Base-by-base conservation (phyloP, 1,140 invertebrate species). In the Orussus abietinus region DNA sequence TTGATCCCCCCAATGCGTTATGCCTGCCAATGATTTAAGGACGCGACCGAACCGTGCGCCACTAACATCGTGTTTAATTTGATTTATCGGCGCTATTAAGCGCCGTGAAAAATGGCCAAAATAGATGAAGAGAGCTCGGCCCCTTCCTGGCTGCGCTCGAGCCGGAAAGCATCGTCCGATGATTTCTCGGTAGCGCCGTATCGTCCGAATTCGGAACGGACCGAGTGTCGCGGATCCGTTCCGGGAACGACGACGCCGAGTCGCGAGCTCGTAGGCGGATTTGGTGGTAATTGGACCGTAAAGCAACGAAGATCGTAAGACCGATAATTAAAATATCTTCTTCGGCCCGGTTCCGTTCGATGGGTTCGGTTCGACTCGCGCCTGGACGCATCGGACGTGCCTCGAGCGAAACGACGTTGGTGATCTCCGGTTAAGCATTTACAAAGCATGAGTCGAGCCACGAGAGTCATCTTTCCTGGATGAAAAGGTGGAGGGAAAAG, bases 1-100 rank as follows among this genome's bases (percentile, higher is more conserved):
- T 72, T 72, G 69, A 72, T 70, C 67, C 67, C 63, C 57, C 51
- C 59, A 65, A 70, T 69, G 65, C 62, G 64, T 64, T 65, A 63
- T 54, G 52, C 53, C 50, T 53, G 47, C 63, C 58, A 52, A 70
- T 70, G 68, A 67, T 67, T 66, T 61, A 65, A 56, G 51, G 53
- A 51, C 52, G 43, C 40, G 45, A 7, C 36, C 36, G 20, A 35
- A 34, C 15, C 15, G 5, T 20, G 21, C 36, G 28, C 38, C 45
- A 50, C 58, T 51, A 57, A 63, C 56, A 62, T 61, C 57, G 49
- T 57, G 54, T 62, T 62, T 56, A 55, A 63, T 59, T 57, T 63
- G 59, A 66, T 66, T 65, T 66, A 65, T 64, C 42, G 55, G 18
- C 32, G 51, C 53, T 57, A 63, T 62, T 63, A 60, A 46, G 40